Base-by-base conservation (phyloP, 2,113 vertebrate genomes). In the Melospiza georgiana region DNA sequence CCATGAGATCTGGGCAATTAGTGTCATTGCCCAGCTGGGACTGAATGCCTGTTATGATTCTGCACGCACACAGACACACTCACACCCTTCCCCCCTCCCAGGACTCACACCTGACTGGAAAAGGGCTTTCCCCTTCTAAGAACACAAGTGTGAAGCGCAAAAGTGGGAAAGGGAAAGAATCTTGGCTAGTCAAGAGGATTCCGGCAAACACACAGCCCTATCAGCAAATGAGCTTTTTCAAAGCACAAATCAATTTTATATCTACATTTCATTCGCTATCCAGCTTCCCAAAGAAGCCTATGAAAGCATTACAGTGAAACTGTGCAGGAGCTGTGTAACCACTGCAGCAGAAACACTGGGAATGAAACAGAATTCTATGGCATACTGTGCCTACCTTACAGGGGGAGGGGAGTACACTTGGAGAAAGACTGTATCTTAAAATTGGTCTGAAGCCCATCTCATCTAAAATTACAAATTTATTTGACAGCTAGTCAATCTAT, bases 11-110 rank as follows among this genome's bases (percentile, higher is more conserved):
- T 95, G 96, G 97, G 96, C 97, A 96, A 97, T 98, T 97, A 98
- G 97, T 96, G 96, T 52, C 94, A 96, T 69, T 93, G 97, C 95
- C 97, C 98, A 96, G 97, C 97, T 96, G 98, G 95, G 98, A 98
- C 97, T 41, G 76, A 54, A 84, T 72, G 97, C 89, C 95, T 83
- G 84, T 90, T 96, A 89, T 69, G 98, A 95, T 97, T 92, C 92
- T 39, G 62, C 94, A 93, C 11, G 55, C 91, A 88, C 72, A 46
- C 87, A 51, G 5, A 44, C 84, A 88, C 92, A 24, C 92, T 25
- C 90, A 20, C 92, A 92, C 65, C 25, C 61, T 59, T 52, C 62
- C 73, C 21, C 30, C 67, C 75, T 35, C 89, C 49, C 89, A 82
- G 91, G 92, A 92, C 96, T 67, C 80, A 65, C 94, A 97, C 94